Evolutionary conservation across 2,113 vertebrate genomes (phyloP), one percentile per base, ranked within the genome.

Genomic region (Melanerpes formicivorus): DNA sequence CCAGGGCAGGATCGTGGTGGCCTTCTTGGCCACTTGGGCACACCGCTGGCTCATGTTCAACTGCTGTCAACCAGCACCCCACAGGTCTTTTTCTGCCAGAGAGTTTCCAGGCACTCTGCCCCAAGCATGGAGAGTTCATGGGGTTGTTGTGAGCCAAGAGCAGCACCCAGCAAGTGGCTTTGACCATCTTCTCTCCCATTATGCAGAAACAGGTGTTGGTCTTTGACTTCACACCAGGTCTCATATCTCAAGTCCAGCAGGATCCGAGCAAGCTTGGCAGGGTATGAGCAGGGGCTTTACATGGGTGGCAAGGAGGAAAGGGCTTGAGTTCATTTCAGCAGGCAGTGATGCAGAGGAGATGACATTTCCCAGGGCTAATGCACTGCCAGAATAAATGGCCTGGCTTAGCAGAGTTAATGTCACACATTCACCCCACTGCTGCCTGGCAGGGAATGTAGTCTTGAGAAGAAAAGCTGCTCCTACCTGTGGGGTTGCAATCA

Each of bases 371-470:
- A 30, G 34, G 23, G 70, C 18, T 26, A 10, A 18, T 3, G n/a
- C 3, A 0, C 26, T 26, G 69, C 44, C 44, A 44, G 34, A 48
- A 29, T n/a, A 46, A 44, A 16, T 7, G n/a, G 11, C 5, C 1
- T 11, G 44, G 67, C 15, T 44, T 4, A 14, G 25, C 42, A 46
- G 19, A 26, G 19, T 7, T 5, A 18, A 16, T 32, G 32, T 6
- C 0, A 5, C 6, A 6, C 14, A 2, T 22, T 6, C 29, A 32
- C 27, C 16, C n/a, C 44, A 3, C 2, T 7, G 21, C 40, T 40
- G 6, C 9, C 40, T n/a, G 3, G 3, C 6, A 5, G 18, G 27
- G 42, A 1, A 5, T 2, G 0, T 3, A 14, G 22, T 6, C 18
- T 8, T 3, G 26, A 25, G 12, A 59, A 16, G 2, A 21, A 14